Conservation (phyloP, 2,113 vertebrate species). For the Oncorhynchus mykiss region DNA sequence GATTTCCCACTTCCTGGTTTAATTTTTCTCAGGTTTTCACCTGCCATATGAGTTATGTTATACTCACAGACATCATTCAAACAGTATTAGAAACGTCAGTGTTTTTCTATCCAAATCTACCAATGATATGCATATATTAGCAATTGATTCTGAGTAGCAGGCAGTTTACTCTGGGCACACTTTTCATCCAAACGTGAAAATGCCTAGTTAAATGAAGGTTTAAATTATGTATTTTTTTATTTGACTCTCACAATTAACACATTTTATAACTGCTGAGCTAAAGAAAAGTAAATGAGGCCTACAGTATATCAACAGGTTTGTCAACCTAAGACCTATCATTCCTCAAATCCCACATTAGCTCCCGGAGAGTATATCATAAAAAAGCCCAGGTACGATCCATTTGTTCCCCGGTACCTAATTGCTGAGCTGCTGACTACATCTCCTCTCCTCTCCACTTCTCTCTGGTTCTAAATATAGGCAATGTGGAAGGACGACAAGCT, state of each 20-base stretch:
- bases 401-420: slow-evolving; percentile 21
- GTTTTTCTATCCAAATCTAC: too few relatives aligned
- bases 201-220: too few relatives aligned
- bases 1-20: too few relatives aligned
- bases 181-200: too few relatives aligned
- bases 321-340: too few relatives aligned
- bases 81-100: too few relatives aligned
- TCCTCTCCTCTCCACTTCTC: not conserved
- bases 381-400: slow-evolving; percentile 14
- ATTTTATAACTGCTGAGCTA: slow-evolving; percentile 5
- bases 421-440: slow-evolving; percentile 17
- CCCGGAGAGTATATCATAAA: not conserved
- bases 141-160: too few relatives aligned
- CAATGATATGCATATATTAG: too few relatives aligned
- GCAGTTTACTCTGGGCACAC: too few relatives aligned
- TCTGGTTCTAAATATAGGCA: not conserved
- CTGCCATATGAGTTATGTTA: too few relatives aligned
- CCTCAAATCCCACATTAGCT: not conserved
- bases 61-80: too few relatives aligned
- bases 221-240: not conserved
- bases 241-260: not conserved
- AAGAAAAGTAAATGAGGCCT: not conserved
- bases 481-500: slow-evolving; percentile 3
- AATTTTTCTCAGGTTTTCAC: too few relatives aligned
- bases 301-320: not conserved